Evolutionary conservation across 2,888 invertebrate species (phyloP), one percentile per base, ranked within the genome.

Genomic region (Heliconius charithonia): DNA sequence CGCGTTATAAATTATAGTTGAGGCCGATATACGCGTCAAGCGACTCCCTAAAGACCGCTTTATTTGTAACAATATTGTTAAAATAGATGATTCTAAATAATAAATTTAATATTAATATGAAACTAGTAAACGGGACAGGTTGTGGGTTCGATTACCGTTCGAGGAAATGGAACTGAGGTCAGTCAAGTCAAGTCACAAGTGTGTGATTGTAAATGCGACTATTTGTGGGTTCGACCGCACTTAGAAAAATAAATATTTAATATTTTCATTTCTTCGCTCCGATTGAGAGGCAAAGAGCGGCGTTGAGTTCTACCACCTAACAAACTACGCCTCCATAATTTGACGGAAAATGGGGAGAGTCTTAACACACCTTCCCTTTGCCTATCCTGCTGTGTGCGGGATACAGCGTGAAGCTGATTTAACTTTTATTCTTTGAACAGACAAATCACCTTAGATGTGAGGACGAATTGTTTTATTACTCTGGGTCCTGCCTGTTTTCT

Each of bases 1-100:
- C 56, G 29, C 71, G 71, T n/a, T 71, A 71, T 71, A 71, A 71
- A 56, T 71, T 71, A 71, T 56, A 56, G 29, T 1, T 56, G 13
- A 13, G 56, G 27, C 22, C 62, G 37, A 73, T 37, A 37, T 63
- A 37, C 25, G 62, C 62, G 41, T 71, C 71, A 56, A 45, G 29
- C 75, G 37, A 41, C 16, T 75, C 75, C 66, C 75, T 27, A 63
- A 59, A 27, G 75, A 37, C 69, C 80, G 76, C 79, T 79, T 81
- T 81, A 79, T 82, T 83, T 80, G 59, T 56, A 62, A 37, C 62
- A 73, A 27, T 71, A 71, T 63, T 63, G 16, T 63, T 63, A 63
- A 27, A 27, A 27, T 27, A 16, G 25, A 59, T n/a, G n/a, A 10
- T 10, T 59, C n/a, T 59, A n/a, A n/a, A n/a, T 59, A 59, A 59